Percentiles rank a stretch among this genome's conserved stretches.
Conservation (phyloP, 1,140 invertebrate genomes). For the Agrypnia vestita region DNA sequence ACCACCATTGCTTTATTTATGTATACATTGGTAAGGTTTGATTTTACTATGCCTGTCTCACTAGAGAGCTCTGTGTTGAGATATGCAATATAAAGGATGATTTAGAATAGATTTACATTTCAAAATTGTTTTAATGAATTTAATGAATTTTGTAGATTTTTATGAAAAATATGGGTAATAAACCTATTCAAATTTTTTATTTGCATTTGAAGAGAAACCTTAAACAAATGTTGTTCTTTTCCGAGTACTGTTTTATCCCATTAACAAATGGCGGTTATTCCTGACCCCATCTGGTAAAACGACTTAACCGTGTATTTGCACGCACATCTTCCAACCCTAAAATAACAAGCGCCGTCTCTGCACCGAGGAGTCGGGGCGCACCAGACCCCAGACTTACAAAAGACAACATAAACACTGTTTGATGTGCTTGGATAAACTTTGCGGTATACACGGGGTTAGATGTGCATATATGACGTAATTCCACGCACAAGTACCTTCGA, state of each 20-base stretch:
- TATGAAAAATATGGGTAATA: no score
- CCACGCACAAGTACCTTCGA: not conserved
- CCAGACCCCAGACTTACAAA: constrained; percentile 31
- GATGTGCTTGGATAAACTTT: constrained; percentile 41
- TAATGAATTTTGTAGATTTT: no score
- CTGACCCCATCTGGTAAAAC: constrained; percentile 39
- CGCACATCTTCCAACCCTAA: constrained; percentile 47
- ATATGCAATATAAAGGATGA: no score
- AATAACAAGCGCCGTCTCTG: constrained; percentile 36
- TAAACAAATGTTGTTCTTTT: constrained; percentile 34
- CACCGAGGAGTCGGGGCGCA: not conserved
- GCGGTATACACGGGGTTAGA: constrained; percentile 12
- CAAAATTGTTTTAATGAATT: no score
- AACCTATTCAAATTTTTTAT: no score
- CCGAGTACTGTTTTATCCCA: constrained; percentile 14
- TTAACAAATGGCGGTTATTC: constrained; percentile 30
- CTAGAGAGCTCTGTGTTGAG: no score
- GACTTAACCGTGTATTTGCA: constrained; percentile 49
- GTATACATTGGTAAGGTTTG: no score
- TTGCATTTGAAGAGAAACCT: constrained; percentile 4
- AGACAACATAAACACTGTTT: constrained; percentile 53
- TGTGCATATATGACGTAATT: constrained; percentile 25
- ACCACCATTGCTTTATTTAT: no score
- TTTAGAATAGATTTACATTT: no score
- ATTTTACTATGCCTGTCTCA: no score